Evolutionary conservation across 2,888 invertebrate genomes (phyloP).

Genomic region (Sturmia bella): DNA sequence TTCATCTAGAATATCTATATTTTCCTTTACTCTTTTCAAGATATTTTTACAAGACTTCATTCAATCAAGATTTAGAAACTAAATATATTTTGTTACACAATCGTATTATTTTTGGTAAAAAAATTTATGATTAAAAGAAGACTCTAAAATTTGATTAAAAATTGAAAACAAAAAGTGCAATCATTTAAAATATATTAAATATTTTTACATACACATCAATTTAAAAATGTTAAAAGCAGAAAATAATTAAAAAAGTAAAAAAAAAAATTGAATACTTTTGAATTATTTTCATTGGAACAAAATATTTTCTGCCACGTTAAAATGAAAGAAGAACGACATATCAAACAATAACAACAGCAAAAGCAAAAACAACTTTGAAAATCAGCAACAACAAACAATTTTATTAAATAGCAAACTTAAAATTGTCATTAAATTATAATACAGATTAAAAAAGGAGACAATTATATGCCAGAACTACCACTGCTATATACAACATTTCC

Average conservation of each 20-base stretch:
- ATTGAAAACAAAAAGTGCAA: conserved; percentile 67
- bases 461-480: conserved; percentile 41
- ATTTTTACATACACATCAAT: neutral
- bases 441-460: conserved; percentile 35
- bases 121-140: conserved; percentile 23
- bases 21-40: conserved; percentile 38
- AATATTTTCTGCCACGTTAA: conserved; percentile 34
- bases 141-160: conserved; percentile 57
- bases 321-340: conserved; percentile 71
- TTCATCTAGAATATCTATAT: conserved; percentile 6
- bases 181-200: conserved; percentile 46
- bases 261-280: conserved; percentile 76
- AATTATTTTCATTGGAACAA: conserved; percentile 73
- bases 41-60: conserved; percentile 56
- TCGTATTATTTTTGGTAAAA: conserved; percentile 41
- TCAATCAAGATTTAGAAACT: conserved; percentile 37
- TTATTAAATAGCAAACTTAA: conserved; percentile 13
- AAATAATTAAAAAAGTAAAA: conserved; percentile 75
- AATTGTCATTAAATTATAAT: conserved; percentile 45
- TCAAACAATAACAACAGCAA: conserved; percentile 58
- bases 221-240: conserved; percentile 39
- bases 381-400: conserved; percentile 17
- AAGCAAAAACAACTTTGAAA: conserved; percentile 30
- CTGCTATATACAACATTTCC: conserved; percentile 32
- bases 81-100: conserved; percentile 61